These are phyloP conservation scores for Setipinna tenuifilis DNA, from an alignment of 2,797 vertebrate species.

Conservation along the genomic window DNA sequence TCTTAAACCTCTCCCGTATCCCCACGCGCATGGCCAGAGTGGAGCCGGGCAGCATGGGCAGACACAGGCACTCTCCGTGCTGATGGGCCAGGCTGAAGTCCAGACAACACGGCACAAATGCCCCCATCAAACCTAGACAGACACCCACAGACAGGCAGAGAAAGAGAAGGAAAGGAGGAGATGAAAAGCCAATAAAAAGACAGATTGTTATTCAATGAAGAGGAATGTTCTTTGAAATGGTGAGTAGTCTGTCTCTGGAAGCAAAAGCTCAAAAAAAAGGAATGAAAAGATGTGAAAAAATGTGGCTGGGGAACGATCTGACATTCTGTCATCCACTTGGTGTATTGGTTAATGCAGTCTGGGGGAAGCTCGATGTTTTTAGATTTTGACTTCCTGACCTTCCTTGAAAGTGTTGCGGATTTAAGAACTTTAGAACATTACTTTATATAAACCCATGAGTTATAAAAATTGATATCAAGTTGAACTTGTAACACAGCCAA, in stretches of 20 bases:
- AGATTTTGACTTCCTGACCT: constrained; percentile 15
- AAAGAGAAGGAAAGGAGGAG: neutral
- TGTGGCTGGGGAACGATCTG: neutral
- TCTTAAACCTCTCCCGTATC: constrained; percentile 84
- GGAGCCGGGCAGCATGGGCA: constrained; percentile 82
- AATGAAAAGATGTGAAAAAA: neutral
- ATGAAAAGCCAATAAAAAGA: constrained; percentile 11
- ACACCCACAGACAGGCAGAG: neutral
- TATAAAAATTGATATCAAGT: neutral
- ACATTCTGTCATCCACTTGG: neutral
- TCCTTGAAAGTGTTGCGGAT: neutral
- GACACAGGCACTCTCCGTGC: constrained; percentile 81
- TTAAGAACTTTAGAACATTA: neutral
- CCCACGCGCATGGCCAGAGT: constrained; percentile 83
- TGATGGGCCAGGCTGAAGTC: constrained; percentile 81
- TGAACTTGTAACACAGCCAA: neutral
- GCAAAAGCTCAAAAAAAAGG: neutral
- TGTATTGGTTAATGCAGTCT: neutral
- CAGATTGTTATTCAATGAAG: neutral
- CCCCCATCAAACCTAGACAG: constrained; percentile 76
- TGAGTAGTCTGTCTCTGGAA: neutral
- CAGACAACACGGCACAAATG: constrained; percentile 75
- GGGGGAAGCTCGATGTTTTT: neutral
- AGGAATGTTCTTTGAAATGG: constrained; percentile 17
- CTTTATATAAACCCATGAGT: neutral